Evolutionary conservation across 2,888 invertebrate species (phyloP), one percentile per base, ranked within the genome.

Genomic region (Marronus borbonicus): DNA sequence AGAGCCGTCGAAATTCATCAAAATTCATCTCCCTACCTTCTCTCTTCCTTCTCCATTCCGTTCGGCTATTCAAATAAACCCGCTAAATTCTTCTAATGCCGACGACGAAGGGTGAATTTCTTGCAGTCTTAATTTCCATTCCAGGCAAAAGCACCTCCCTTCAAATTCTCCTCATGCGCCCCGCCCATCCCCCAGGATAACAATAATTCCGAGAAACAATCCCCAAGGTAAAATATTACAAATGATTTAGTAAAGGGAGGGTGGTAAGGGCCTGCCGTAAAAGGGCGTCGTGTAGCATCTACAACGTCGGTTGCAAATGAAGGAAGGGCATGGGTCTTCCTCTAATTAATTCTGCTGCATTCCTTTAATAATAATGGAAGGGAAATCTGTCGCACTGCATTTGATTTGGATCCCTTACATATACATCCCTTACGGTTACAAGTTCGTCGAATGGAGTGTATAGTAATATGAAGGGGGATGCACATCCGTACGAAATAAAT

Each of bases 221-320:
- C 65, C 65, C 65, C 12, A 66, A 66, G 65, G 65, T 66, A 44
- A 66, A 66, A 66, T 66, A 66, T 44, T 66, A 66, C 65, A 66
- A 66, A 66, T 66, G 65, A 44, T 66, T 66, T 66, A 66, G 44
- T 39, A 20, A 39, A 20, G 8, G 44, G 12, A 10, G 55, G 17
- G 8, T 58, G 55, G 17, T 8, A 20, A 20, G n/a, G 10, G 7
- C 7, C 52, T 10, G 55, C 20, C 20, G 10, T 8, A 17, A 20
- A 58, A 58, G 20, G 55, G 55, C 55, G 17, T 20, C 3, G n/a
- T 8, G n/a, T 17, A 55, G 1, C n/a, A n/a, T 55, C 5, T 2
- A 17, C 20, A 20, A 20, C 8, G 17, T 58, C 20, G 17, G 55
- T 58, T 58, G 55, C 20, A 58, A 20, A 20, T 44, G 12, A 44